Evolutionary conservation across 2,888 invertebrate species (phyloP).

Genomic region (Agrotis exclamationis): DNA sequence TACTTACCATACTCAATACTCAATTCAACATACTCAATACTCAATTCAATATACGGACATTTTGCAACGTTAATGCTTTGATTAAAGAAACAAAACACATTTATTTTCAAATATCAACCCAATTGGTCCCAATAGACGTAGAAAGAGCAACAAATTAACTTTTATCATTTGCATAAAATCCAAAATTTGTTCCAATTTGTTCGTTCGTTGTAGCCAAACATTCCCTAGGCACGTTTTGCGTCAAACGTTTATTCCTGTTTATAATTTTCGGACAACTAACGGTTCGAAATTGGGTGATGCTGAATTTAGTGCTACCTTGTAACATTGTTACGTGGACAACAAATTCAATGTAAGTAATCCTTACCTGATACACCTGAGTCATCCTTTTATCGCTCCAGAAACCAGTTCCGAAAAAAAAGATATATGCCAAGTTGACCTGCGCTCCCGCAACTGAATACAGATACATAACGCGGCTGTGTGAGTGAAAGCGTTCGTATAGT

Average conservation of each 20-base stretch:
- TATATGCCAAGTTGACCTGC: conserved; percentile 85
- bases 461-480: conserved; percentile 67
- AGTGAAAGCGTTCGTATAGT: conserved; percentile 66
- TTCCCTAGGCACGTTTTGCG: conserved; percentile 32
- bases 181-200: conserved; percentile 42
- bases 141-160: conserved; percentile 49
- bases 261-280: conserved; percentile 12
- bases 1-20: too few species aligned
- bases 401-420: conserved; percentile 85
- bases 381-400: conserved; percentile 85
- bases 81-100: conserved; percentile 36
- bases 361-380: conserved; percentile 78
- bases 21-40: too few species aligned
- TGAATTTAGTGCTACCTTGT: conserved; percentile 14
- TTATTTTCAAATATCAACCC: conserved; percentile 43
- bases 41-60: not conserved
- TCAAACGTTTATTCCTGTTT: conserved; percentile 21
- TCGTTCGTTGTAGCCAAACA: conserved; percentile 26
- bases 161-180: conserved; percentile 48
- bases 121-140: conserved; percentile 40
- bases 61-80: conserved; percentile 13
- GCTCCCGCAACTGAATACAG: conserved; percentile 76
- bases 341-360: conserved; percentile 44
- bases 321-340: conserved; percentile 30
- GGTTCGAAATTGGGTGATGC: conserved; percentile 6